phyloP scores from a whole-genome alignment of 2,888 invertebrate species.

The Apamea epomidion region DNA sequence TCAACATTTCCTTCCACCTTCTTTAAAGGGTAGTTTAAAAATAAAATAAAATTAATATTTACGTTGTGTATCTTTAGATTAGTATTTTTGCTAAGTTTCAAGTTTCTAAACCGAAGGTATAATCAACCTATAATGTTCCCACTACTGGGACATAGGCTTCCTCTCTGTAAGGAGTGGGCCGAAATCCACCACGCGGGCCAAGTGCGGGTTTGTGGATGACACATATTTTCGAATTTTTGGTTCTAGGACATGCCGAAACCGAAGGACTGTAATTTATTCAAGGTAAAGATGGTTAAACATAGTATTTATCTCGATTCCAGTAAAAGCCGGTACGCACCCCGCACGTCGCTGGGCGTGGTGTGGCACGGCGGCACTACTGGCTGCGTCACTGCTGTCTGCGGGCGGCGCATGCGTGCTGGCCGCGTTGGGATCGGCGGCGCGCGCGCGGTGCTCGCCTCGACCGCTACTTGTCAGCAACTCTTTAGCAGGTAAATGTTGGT shows the following conservation, averaged over 20 bases:
- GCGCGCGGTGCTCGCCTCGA: conserved; percentile 91
- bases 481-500: conserved; percentile 92
- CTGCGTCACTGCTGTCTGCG: conserved; percentile 92
- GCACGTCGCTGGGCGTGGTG: conserved; percentile 94
- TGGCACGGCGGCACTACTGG: conserved; percentile 93
- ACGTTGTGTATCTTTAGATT: no score
- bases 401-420: conserved; percentile 94
- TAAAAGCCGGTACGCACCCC: conserved; percentile 88
- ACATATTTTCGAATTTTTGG: not conserved
- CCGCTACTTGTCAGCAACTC: conserved; percentile 94
- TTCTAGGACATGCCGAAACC: not conserved
- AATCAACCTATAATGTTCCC: not conserved
- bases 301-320: conserved; percentile 68
- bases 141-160: not conserved
- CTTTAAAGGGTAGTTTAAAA: no score
- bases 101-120: no score
- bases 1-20: no score
- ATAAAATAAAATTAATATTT: no score
- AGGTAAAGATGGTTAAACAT: no score
- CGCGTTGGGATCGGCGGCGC: conserved; percentile 94
- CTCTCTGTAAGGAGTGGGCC: not conserved
- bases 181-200: not conserved
- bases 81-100: no score
- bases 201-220: not conserved
- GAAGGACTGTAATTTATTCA: no score